Evolutionary conservation across 2,888 invertebrate genomes (phyloP).

Genomic region (Oscheius sp.): DNA sequence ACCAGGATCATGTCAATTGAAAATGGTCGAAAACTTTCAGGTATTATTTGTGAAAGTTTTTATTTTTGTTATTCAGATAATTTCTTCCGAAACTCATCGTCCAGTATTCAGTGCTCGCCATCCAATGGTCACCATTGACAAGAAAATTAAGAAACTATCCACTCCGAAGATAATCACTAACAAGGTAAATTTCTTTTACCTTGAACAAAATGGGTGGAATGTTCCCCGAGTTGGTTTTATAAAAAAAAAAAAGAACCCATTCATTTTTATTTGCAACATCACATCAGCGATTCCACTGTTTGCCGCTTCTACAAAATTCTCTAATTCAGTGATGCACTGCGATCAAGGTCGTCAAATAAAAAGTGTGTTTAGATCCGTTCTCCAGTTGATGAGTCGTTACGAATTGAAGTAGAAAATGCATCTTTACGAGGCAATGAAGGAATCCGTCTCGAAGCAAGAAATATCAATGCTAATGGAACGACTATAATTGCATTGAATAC

Average conservation of each 20-base stretch:
- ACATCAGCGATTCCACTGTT: neutral
- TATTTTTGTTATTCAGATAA: constrained; percentile 39
- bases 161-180: constrained; percentile 61
- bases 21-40: constrained; percentile 59
- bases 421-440: constrained; percentile 67
- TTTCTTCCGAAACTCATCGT: constrained; percentile 48
- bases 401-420: constrained; percentile 58
- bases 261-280: neutral
- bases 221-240: too few species aligned
- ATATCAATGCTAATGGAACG: constrained; percentile 49
- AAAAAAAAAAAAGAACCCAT: neutral
- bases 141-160: constrained; percentile 59
- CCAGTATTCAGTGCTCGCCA: constrained; percentile 67
- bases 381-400: constrained; percentile 62
- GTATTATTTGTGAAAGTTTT: constrained; percentile 31
- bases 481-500: constrained; percentile 63
- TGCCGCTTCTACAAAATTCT: constrained; percentile 1
- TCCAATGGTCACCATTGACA: constrained; percentile 64
- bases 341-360: neutral
- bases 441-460: constrained; percentile 58
- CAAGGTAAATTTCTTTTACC: constrained; percentile 54
- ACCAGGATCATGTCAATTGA: constrained; percentile 61
- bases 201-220: too few species aligned
- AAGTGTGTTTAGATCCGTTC: constrained; percentile 58
- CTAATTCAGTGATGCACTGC: neutral